Evolutionary conservation across 2,888 invertebrate genomes (phyloP), one percentile per base, ranked within the genome.

Genomic region (Drosophila cognata): DNA sequence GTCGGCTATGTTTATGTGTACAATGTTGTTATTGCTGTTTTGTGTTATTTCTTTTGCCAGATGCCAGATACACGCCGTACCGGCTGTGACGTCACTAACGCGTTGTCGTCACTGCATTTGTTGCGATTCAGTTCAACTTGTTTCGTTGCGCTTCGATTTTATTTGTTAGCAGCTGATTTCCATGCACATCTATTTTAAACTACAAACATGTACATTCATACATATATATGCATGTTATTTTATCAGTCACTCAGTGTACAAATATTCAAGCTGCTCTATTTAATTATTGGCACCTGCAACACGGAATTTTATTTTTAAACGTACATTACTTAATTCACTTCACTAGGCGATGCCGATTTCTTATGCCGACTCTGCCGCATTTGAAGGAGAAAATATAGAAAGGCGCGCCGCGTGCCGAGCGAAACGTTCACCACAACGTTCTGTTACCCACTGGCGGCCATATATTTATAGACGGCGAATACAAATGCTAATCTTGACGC

Each of bases 81-180:
- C 82, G 71, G 83, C n/a, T 66, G 75, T 89, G 88, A 85, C 88
- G 90, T 86, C 90, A 89, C 76, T 53, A 60, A 59, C 46, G 56
- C 46, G 35, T 38, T 63, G 36, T 67, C 73, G 78, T 71, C 70
- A 71, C 61, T 82, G 71, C 71, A 69, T 77, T 67, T 80, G 76
- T 74, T 81, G 59, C 67, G 73, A 63, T 74, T 61, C 74, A 62
- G 25, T 55, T 80, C 36, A 51, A 28, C 36, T 57, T 36, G 65
- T 55, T 73, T 33, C 28, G 61, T 51, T 74, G 52, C 25, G 25
- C 67, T 63, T 33, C n/a, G 43, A 59, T 62, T 62, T 73, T 53
- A 28, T 51, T 55, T 61, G 38, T 64, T 57, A 71, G 84, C 89
- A 84, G 89, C 84, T 89, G 89, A 88, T 85, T 74, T 77, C 35